phyloP scores from a whole-genome alignment of 2,888 invertebrate species.

The Apamea sordens region DNA sequence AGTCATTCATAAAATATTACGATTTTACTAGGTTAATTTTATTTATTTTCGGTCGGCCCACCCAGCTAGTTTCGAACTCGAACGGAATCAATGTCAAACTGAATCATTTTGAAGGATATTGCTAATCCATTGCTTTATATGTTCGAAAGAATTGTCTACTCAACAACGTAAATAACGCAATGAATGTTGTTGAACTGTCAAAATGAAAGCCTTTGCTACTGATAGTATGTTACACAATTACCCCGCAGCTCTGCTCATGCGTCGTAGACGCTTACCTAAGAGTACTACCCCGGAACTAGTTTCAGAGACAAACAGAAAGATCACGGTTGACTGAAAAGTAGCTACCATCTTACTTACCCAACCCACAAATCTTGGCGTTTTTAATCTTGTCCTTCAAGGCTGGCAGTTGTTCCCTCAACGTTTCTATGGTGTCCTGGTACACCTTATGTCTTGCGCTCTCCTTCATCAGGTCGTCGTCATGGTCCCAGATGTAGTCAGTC shows the following conservation, averaged over 20 bases:
- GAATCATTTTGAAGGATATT: too few species aligned
- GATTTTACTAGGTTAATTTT: neutral
- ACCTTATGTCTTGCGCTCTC: constrained; percentile 83
- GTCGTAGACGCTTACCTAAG: neutral
- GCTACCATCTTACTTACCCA: constrained; percentile 74
- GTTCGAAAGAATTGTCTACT: too few species aligned
- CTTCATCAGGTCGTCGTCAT: constrained; percentile 82
- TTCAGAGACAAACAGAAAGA: neutral
- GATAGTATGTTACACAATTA: too few species aligned
- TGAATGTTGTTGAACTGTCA: too few species aligned
- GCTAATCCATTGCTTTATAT: too few species aligned
- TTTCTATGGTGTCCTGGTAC: constrained; percentile 83
- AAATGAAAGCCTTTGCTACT: too few species aligned
- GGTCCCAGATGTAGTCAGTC: constrained; percentile 84
- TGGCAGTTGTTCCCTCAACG: constrained; percentile 82
- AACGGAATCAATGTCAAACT: neutral
- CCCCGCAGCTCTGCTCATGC: neutral
- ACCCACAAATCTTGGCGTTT: constrained; percentile 87
- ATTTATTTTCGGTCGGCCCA: neutral
- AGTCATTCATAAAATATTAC: neutral
- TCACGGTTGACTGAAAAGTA: neutral
- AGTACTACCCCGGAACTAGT: neutral
- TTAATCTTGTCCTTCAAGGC: constrained; percentile 85
- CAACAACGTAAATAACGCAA: too few species aligned
- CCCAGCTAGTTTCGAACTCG: neutral